Conservation (phyloP, 1,140 invertebrate genomes). For the Drosophila pandora region DNA sequence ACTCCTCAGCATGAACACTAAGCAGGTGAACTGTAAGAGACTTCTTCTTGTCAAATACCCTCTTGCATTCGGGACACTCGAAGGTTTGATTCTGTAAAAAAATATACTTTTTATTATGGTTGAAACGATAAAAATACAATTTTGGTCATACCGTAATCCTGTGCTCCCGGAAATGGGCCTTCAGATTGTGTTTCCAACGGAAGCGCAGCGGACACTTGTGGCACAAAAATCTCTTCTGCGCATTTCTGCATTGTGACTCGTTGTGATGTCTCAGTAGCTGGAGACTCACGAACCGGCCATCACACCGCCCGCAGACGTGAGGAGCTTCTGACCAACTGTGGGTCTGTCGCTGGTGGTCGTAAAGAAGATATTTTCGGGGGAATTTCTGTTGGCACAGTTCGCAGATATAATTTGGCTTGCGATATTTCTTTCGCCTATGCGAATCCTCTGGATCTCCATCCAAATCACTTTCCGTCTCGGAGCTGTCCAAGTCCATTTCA, state of each 20-base stretch:
- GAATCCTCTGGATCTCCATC: slow-evolving; percentile 49
- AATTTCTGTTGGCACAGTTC: slow-evolving; percentile 84
- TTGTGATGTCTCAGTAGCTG: slow-evolving; percentile 70
- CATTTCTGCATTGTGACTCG: slow-evolving; percentile 72
- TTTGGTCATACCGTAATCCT: slow-evolving; percentile 45
- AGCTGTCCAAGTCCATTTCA: slow-evolving; percentile 70
- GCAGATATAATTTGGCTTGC: slow-evolving; percentile 74
- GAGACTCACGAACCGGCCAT: slow-evolving; percentile 68
- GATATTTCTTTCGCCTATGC: slow-evolving; percentile 17
- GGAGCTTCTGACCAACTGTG: slow-evolving; percentile 75
- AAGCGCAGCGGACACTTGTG: slow-evolving; percentile 75
- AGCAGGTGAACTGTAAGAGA: slow-evolving; percentile 84
- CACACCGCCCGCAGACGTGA: slow-evolving; percentile 72
- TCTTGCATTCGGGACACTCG: slow-evolving; percentile 84
- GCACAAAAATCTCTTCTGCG: slow-evolving; percentile 70
- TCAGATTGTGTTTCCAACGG: slow-evolving; percentile 78
- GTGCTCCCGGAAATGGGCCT: slow-evolving; percentile 64
- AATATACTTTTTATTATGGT: neutral
- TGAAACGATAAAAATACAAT: neutral
- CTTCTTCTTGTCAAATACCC: slow-evolving; percentile 84
- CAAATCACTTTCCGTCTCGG: slow-evolving; percentile 64
- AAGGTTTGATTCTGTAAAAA: slow-evolving; percentile 66
- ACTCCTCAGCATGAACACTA: slow-evolving; percentile 84
- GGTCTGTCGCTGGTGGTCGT: slow-evolving; percentile 62
- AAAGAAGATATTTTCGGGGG: slow-evolving; percentile 77